phyloP scores from a whole-genome alignment of 1,140 invertebrate species.

The Plodia interpunctella region DNA sequence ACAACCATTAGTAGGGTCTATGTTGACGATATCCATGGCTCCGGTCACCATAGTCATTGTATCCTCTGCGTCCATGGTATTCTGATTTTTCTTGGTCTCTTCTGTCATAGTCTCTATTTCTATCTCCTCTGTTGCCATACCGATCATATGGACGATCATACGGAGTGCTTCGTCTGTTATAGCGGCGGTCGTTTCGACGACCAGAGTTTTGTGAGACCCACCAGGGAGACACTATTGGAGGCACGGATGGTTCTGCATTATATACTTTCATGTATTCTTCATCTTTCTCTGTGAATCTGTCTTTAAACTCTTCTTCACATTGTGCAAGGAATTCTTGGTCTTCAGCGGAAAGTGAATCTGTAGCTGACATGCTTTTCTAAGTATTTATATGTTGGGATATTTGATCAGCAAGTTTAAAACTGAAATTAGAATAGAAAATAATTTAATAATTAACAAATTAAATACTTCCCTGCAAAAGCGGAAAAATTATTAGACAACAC shows the following conservation, averaged over 20 bases:
- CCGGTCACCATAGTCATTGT: slow-evolving; percentile 34
- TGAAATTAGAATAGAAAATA: slow-evolving; percentile 26
- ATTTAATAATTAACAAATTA: not conserved
- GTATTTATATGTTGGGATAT: slow-evolving; percentile 27
- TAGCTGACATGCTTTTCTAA: slow-evolving; percentile 41
- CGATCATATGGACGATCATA: slow-evolving; percentile 34
- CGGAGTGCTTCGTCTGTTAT: slow-evolving; percentile 28
- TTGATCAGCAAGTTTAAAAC: slow-evolving; percentile 43
- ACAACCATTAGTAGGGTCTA: slow-evolving; percentile 17
- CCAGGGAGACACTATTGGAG: slow-evolving; percentile 65
- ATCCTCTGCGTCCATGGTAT: slow-evolving; percentile 24
- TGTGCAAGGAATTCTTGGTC: slow-evolving; percentile 60
- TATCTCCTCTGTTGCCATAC: slow-evolving; percentile 25
- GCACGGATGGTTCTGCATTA: slow-evolving; percentile 44
- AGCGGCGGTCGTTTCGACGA: slow-evolving; percentile 36
- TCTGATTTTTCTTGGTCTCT: slow-evolving; percentile 12
- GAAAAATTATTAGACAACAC: too few species aligned
- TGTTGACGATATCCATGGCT: slow-evolving; percentile 16
- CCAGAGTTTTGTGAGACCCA: slow-evolving; percentile 35
- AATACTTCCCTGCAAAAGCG: not conserved
- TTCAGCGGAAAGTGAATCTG: slow-evolving; percentile 42
- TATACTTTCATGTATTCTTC: slow-evolving; percentile 68
- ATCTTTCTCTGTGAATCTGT: slow-evolving; percentile 69
- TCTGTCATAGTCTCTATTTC: slow-evolving; percentile 7
- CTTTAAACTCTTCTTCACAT: slow-evolving; percentile 64